A percentile compares a stretch with the other conserved stretches of the same genome.
Conservation (phyloP, 2,797 vertebrate species). For the Ciconia nigra region DNA sequence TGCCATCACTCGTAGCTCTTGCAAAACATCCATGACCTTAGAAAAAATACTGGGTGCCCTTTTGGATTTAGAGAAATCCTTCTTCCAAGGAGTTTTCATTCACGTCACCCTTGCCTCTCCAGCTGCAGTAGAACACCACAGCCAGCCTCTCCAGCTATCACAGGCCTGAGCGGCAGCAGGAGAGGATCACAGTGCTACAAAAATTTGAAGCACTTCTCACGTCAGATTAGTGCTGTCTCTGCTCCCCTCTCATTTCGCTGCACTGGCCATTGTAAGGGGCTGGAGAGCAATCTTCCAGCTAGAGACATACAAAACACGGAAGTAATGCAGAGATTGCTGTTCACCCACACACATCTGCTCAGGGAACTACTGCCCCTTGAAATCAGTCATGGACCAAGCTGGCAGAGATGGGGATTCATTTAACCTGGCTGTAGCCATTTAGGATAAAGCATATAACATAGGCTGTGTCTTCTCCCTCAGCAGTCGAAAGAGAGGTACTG, state of each 20-base stretch:
- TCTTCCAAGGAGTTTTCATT: background rate
- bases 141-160: background rate
- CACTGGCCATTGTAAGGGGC: background rate
- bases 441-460: background rate
- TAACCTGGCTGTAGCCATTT: background rate
- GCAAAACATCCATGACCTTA: background rate
- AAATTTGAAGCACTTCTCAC: background rate
- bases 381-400: background rate
- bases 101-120: background rate
- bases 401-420: background rate
- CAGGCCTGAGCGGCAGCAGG: background rate
- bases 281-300: background rate
- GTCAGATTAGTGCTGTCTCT: background rate
- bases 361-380: background rate
- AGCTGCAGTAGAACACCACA: background rate
- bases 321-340: background rate
- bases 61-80: background rate
- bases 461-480: background rate
- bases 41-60: background rate
- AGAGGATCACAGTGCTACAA: background rate
- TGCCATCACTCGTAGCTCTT: background rate
- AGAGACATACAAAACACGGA: background rate
- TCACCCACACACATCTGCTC: background rate
- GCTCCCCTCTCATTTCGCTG: background rate
- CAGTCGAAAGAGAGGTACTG: background rate